Evolutionary conservation across 2,888 invertebrate genomes (phyloP).

Genomic region (Xestia ashworthii): DNA sequence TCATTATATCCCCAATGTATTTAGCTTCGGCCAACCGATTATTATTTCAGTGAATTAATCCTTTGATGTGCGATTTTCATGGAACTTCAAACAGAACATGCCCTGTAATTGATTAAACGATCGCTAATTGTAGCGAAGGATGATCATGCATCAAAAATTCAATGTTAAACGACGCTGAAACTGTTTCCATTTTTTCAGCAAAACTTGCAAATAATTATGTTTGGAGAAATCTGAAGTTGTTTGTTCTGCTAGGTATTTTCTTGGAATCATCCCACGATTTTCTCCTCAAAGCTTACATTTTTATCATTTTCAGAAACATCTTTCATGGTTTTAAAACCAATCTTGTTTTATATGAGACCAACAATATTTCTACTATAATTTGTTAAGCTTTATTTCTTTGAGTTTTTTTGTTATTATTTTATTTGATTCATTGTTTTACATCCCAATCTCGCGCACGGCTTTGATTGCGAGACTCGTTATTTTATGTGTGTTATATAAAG

Average conservation of each 20-base stretch:
- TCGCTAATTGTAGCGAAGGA: conserved; percentile 57
- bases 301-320: neutral
- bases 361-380: neutral
- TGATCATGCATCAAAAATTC: conserved; percentile 48
- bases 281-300: neutral
- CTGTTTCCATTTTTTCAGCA: conserved; percentile 56
- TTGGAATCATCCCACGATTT: neutral
- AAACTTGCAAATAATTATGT: conserved; percentile 2
- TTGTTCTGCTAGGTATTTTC: neutral
- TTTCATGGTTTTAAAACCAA: neutral
- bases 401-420: neutral
- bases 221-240: neutral
- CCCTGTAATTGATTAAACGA: conserved; percentile 72
- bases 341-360: neutral
- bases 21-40: conserved; percentile 25
- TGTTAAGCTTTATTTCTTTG: neutral
- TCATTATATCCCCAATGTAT: conserved; percentile 21
- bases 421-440: neutral
- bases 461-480: neutral
- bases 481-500: neutral
- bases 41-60: conserved; percentile 53
- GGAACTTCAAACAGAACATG: conserved; percentile 58
- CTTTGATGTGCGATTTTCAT: conserved; percentile 62
- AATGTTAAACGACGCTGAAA: conserved; percentile 4
- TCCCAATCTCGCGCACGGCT: neutral